phyloP scores from a whole-genome alignment of 2,113 vertebrate genomes.

The Austrofundulus limnaeus region DNA sequence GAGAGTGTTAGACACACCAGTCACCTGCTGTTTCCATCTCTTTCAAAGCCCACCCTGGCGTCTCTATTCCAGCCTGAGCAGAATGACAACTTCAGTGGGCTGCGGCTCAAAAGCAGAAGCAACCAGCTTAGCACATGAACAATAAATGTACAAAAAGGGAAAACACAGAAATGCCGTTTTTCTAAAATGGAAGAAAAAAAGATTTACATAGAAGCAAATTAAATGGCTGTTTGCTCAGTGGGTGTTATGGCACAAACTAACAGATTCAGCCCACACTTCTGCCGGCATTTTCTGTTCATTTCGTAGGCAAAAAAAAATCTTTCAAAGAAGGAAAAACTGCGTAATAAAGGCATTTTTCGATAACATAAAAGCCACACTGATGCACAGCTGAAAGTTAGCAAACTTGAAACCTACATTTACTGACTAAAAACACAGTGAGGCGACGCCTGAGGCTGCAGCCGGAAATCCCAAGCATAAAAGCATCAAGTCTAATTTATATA shows the following conservation, averaged over 20 bases:
- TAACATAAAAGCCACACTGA: constrained; percentile 50
- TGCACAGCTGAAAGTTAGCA: constrained; percentile 28
- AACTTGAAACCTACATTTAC: constrained; percentile 23
- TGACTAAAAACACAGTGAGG: constrained; percentile 33
- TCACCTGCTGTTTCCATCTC: constrained; percentile 45
- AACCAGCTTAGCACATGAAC: constrained; percentile 10
- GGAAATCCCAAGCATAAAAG: not conserved
- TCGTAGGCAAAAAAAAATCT: constrained; percentile 49
- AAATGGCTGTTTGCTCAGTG: constrained; percentile 43
- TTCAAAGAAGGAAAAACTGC: constrained; percentile 13
- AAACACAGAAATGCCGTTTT: constrained; percentile 11
- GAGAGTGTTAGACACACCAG: constrained; percentile 41
- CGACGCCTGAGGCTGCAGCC: constrained; percentile 26
- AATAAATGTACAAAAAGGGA: constrained; percentile 11
- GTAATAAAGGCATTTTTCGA: constrained; percentile 38
- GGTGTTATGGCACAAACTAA: constrained; percentile 39
- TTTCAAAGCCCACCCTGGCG: constrained; percentile 29
- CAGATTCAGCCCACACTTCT: constrained; percentile 56
- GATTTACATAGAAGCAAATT: constrained; percentile 59
- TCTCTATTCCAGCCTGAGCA: constrained; percentile 34
- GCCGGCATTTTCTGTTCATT: constrained; percentile 40
- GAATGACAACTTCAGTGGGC: constrained; percentile 35
- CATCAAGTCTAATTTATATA: constrained; percentile 4
- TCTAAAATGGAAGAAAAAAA: constrained; percentile 25
- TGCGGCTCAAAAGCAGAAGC: constrained; percentile 26